These are phyloP conservation scores for Pelochelys cantorii DNA, from an alignment of 2,797 vertebrate genomes.

Conservation along the genomic window DNA sequence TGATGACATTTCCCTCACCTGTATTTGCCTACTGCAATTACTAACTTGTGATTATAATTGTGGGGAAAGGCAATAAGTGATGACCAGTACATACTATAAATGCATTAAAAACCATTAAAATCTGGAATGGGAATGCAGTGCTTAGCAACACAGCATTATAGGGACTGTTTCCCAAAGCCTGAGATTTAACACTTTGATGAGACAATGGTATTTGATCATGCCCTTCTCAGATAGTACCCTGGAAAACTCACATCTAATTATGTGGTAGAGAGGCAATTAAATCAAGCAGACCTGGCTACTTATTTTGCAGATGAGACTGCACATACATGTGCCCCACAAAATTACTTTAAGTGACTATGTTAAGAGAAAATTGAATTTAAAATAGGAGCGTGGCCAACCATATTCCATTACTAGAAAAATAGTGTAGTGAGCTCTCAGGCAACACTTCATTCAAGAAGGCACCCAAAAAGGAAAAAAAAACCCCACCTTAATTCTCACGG, in stretches of 20 bases:
- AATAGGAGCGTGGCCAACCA: conserved; percentile 15
- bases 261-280: neutral
- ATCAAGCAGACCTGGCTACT: neutral
- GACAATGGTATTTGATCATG: neutral
- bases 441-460: neutral
- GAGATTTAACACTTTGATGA: conserved; percentile 19
- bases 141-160: conserved; percentile 32
- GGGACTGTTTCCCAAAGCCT: neutral
- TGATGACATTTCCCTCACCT: neutral
- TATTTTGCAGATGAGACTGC: neutral
- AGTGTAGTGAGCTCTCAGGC: neutral
- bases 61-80: neutral
- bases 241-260: conserved; percentile 4
- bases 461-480: neutral
- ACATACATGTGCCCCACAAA: neutral
- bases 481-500: neutral
- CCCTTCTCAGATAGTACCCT: neutral
- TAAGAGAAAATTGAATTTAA: conserved; percentile 40
- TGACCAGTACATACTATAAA: neutral
- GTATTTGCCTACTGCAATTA: neutral
- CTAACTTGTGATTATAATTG: conserved; percentile 3
- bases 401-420: conserved; percentile 5
- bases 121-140: neutral
- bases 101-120: conserved; percentile 22
- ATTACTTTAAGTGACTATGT: conserved; percentile 4